Evolutionary conservation across 2,888 invertebrate genomes (phyloP), one percentile per base, ranked within the genome.

Genomic region (Pheosia tremula): DNA sequence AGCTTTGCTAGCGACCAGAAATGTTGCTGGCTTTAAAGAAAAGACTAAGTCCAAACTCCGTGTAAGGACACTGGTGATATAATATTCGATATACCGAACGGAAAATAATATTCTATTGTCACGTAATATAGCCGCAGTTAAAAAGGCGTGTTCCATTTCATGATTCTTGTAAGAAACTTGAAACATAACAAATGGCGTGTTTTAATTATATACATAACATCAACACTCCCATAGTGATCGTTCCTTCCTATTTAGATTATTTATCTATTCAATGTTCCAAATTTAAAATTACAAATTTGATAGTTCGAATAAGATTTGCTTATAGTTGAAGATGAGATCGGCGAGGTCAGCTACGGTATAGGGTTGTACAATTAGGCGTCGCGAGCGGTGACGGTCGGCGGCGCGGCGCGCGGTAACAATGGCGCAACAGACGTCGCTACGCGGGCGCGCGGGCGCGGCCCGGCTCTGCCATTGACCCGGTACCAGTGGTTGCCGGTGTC

Each of bases 321-420:
- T 82, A 77, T 82, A 79, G 77, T 59, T 65, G 59, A 69, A 73
- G 64, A 68, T 74, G 77, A 78, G 79, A 77, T 68, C 69, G 71
- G 70, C 68, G 77, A 82, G 87, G 86, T 88, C 86, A 85, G 83
- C 78, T 85, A 86, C 85, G 87, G 83, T 86, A 85, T 77, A 84
- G 75, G 75, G 79, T 83, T 82, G 79, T 78, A 64, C 47, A 63
- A 56, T 66, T 71, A 62, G 66, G 59, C 63, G 64, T 38, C 55
- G 55, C 55, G 9, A 39, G 55, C 55, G 55, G 37, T 13, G 52
- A 24, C 38, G 52, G 59, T 47, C 61, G 24, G 69, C 67, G 64
- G 58, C 58, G 60, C 50, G 58, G 59, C 61, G 57, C 38, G 62
- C 60, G 69, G 78, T 78, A 78, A 84, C 83, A 84, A 82, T 82